A percentile compares a stretch with the other conserved stretches of the same genome.
Conservation (phyloP, 2,797 vertebrate genomes). For the Ispidina lecontei region DNA sequence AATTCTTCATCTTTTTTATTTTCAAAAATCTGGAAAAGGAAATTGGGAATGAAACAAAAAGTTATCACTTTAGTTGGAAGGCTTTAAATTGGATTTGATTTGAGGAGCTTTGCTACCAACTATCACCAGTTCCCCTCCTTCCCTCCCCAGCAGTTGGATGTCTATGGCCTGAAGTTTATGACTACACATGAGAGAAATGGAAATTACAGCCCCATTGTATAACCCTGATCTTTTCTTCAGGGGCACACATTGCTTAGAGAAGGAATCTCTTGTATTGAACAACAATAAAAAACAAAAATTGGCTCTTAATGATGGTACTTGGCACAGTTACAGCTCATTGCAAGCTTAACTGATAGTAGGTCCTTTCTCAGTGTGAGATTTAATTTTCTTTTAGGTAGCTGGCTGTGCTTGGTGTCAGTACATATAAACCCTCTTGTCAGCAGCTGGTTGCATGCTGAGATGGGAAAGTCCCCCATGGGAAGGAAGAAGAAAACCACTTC, state of each 20-base stretch:
- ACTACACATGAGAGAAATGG: background rate
- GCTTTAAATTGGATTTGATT: background rate
- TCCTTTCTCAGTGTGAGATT: slow-evolving; percentile 42
- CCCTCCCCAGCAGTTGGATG: background rate
- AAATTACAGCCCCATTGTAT: background rate
- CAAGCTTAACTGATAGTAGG: background rate
- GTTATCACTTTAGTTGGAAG: background rate
- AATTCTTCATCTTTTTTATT: background rate
- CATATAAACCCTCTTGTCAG: slow-evolving; percentile 45
- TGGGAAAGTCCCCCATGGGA: background rate
- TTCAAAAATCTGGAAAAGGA: background rate
- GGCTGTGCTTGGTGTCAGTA: slow-evolving; percentile 40
- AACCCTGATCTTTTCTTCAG: background rate
- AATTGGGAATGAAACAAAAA: background rate
- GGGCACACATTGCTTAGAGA: background rate
- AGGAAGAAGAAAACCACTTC: slow-evolving; percentile 7
- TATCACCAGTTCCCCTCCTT: background rate
- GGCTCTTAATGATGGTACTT: background rate
- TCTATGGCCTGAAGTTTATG: background rate
- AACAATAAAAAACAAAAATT: background rate
- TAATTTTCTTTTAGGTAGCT: slow-evolving; percentile 49
- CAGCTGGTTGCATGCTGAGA: background rate
- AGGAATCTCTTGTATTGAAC: background rate
- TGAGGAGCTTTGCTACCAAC: background rate
- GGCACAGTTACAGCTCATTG: slow-evolving; percentile 19